phyloP scores from a whole-genome alignment of 2,113 vertebrate species.

The Bostrychus sinensis region DNA sequence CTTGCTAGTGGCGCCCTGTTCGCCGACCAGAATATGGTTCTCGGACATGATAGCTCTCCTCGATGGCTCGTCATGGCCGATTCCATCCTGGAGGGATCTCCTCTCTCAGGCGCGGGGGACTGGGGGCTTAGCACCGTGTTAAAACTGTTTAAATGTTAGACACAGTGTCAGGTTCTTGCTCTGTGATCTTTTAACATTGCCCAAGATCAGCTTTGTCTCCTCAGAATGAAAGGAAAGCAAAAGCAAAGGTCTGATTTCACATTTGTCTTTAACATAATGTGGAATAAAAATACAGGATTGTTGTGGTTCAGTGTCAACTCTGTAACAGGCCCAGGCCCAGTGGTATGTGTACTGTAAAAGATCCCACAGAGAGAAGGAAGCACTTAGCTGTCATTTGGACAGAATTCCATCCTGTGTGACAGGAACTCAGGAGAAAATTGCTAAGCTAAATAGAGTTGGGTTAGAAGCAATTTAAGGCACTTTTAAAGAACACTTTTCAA shows the following conservation, averaged over 20 bases:
- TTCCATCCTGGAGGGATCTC: too few species aligned
- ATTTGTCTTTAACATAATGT: neutral
- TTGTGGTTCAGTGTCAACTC: neutral
- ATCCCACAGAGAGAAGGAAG: conserved; percentile 11
- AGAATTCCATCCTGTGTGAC: neutral
- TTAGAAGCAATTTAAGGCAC: neutral
- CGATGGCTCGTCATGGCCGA: too few species aligned
- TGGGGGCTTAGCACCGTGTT: too few species aligned
- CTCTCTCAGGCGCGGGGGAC: too few species aligned
- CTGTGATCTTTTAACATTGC: neutral
- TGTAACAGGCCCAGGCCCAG: neutral
- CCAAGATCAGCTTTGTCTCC: neutral
- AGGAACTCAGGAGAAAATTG: neutral
- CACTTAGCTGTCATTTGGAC: neutral
- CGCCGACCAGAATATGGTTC: too few species aligned
- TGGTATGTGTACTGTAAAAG: conserved; percentile 4
- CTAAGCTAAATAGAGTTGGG: neutral
- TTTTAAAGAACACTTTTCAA: neutral
- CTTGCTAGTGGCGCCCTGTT: too few species aligned
- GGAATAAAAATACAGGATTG: neutral
- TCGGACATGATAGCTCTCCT: too few species aligned
- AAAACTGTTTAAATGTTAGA: too few species aligned
- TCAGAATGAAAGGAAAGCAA: neutral
- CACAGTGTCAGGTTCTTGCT: too few species aligned
- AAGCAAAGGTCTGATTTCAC: neutral